Base-by-base conservation (phyloP, 92 coral and sea anemone genomes). In the Hydrozoanthus gracilis region DNA sequence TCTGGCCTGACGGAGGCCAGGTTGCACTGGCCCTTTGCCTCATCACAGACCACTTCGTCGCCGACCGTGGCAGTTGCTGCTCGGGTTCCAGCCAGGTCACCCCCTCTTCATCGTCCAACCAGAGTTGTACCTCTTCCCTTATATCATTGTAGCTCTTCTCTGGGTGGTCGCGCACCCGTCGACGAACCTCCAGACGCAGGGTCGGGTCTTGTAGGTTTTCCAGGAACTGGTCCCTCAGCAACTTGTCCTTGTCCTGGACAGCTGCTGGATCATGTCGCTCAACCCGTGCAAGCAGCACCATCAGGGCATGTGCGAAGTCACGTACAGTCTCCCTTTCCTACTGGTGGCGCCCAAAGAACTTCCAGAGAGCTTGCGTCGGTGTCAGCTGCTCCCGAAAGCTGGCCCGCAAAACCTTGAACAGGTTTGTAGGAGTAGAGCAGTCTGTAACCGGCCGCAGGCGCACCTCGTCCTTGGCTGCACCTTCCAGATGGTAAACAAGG, bases 271-370 rank as follows among this genome's bases (percentile, higher is more conserved):
- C 64, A 62, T 87, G 44, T 8, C 82, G 60, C 65, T 90, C 93
- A 56, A 87, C 87, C 76, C 88, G 18, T 11, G 82, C 15, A 56
- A 87, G 82, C 12, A 91, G 82, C 5, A 91, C 88, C 87, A 83
- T 91, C 91, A 91, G 89, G 7, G 84, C 61, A 71, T 83, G 91
- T 13, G 93, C 89, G n/a, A 88, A 91, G 82, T 91, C 93, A 65
- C 78, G 91, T n/a, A 71, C 66, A 0, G 87, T 11, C 71, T 88
- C 92, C 2, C 90, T 69, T 35, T 91, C 88, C 46, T 76, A 82
- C 44, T 91, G 92, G n/a, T 83, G 65, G 10, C 94, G 77, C 39
- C 84, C 91, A 56, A 88, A 84, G 84, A 88, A 88, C 86, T 84
- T 88, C 45, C 89, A 3, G 18, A 83, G 50, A 45, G 93, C 93